Evolutionary conservation across 2,113 vertebrate genomes (phyloP).

Genomic region (Carettochelys insculpta): DNA sequence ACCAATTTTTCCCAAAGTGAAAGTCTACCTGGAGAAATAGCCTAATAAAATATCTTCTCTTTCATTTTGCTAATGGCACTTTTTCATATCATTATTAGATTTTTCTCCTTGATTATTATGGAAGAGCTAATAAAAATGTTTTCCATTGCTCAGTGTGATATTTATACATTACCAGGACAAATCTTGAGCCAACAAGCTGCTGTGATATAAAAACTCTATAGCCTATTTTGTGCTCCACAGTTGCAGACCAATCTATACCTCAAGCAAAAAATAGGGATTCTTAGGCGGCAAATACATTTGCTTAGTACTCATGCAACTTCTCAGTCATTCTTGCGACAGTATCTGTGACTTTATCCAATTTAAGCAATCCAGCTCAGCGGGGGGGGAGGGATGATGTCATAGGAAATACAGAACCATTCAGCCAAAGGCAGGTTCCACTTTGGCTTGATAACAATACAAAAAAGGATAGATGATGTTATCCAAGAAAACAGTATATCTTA

Average conservation of each 20-base stretch:
- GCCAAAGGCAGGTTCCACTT: background rate
- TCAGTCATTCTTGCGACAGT: background rate
- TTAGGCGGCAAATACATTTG: background rate
- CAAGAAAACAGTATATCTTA: background rate
- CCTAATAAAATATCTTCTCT: background rate
- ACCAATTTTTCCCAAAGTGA: background rate
- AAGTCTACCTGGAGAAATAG: background rate
- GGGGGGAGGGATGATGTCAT: background rate
- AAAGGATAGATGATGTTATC: background rate
- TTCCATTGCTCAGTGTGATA: background rate
- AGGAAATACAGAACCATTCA: background rate
- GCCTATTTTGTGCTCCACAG: background rate
- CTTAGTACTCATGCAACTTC: background rate
- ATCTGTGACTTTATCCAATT: background rate
- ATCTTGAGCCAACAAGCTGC: background rate
- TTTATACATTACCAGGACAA: slow-evolving; percentile 3
- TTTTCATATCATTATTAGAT: background rate
- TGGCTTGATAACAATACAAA: background rate
- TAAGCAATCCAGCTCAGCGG: background rate
- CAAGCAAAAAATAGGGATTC: background rate
- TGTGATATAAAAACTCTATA: accelerated
- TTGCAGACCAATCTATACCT: background rate
- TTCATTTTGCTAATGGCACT: background rate
- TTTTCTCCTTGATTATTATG: background rate
- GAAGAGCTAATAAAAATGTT: background rate